These are phyloP conservation scores for Nothobranchius kuhntae DNA, from an alignment of 2,113 vertebrate species.

Conservation along the genomic window DNA sequence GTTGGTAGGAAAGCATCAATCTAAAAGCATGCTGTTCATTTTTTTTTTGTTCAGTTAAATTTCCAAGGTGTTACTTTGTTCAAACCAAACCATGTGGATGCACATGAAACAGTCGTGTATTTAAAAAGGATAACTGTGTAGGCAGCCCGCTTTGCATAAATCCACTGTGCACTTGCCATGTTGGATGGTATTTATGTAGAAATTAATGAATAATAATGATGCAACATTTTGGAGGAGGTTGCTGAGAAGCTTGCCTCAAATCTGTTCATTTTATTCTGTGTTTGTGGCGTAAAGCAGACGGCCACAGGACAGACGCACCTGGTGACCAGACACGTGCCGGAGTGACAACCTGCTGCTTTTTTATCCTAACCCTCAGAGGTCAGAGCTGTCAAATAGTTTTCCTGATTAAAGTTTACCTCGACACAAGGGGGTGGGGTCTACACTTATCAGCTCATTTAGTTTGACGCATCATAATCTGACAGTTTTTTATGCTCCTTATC, in stretches of 20 bases:
- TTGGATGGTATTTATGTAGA: slow-evolving; percentile 29
- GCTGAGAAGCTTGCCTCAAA: slow-evolving; percentile 33
- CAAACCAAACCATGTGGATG: slow-evolving; percentile 31
- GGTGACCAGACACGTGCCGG: slow-evolving; percentile 26
- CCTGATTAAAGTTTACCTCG: not conserved
- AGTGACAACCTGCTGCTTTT: slow-evolving; percentile 41
- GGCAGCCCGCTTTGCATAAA: slow-evolving; percentile 39
- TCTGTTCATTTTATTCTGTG: slow-evolving; percentile 20
- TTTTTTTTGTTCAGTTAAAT: slow-evolving; percentile 4
- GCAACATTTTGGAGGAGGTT: slow-evolving; percentile 23
- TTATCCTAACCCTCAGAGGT: not conserved
- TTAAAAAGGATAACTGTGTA: slow-evolving; percentile 39
- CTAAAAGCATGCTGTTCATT: slow-evolving; percentile 2
- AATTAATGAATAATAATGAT: slow-evolving; percentile 47
- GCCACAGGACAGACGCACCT: slow-evolving; percentile 46
- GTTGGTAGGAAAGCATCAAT: slow-evolving; percentile 12
- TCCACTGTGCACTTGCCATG: slow-evolving; percentile 24
- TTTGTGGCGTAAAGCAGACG: slow-evolving; percentile 37
- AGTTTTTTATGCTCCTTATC: not conserved
- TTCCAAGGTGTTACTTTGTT: slow-evolving; percentile 16
- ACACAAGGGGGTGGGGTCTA: not conserved
- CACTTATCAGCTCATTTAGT: not conserved
- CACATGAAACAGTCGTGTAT: slow-evolving; percentile 17
- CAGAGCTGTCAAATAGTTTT: not conserved
- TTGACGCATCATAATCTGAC: not conserved